phyloP scores from a whole-genome alignment of 1,140 invertebrate genomes.

The Dendrolimus punctatus region DNA sequence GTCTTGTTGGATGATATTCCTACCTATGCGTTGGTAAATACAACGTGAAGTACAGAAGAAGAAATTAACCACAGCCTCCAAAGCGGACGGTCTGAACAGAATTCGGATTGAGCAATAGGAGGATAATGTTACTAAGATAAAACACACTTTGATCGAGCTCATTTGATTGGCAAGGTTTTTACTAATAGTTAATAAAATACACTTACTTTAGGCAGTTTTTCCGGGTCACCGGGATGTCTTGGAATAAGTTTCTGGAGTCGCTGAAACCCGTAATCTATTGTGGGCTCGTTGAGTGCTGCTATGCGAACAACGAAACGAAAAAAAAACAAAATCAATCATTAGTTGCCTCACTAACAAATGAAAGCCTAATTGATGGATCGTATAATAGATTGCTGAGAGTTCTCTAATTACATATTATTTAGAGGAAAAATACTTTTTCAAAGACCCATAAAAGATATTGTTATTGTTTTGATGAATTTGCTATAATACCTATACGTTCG shows the following conservation, averaged over 20 bases:
- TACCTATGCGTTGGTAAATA: too few relatives aligned
- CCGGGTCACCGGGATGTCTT: constrained; percentile 97
- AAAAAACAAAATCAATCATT: constrained; percentile 70
- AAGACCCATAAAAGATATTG: not conserved
- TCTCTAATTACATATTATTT: constrained; percentile 30
- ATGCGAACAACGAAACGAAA: constrained; percentile 45
- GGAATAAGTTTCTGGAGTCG: constrained; percentile 98
- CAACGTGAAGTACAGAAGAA: too few relatives aligned
- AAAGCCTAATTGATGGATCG: constrained; percentile 68
- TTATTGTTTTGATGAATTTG: too few relatives aligned
- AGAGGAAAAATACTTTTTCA: constrained; percentile 12
- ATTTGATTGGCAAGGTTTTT: too few relatives aligned
- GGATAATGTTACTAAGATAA: too few relatives aligned
- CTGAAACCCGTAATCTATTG: constrained; percentile 99
- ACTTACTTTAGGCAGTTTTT: constrained; percentile 94
- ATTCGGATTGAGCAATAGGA: too few relatives aligned
- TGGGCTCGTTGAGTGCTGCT: constrained; percentile 97
- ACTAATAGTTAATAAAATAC: not conserved
- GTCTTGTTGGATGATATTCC: too few relatives aligned
- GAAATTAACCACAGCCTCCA: too few relatives aligned
- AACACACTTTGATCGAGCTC: too few relatives aligned
- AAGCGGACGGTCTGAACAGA: too few relatives aligned
- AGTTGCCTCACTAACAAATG: constrained; percentile 53
- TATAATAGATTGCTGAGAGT: constrained; percentile 40
- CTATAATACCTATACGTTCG: too few relatives aligned